Base-by-base conservation (phyloP, 2,113 vertebrate species). In the Eublepharis macularius region DNA sequence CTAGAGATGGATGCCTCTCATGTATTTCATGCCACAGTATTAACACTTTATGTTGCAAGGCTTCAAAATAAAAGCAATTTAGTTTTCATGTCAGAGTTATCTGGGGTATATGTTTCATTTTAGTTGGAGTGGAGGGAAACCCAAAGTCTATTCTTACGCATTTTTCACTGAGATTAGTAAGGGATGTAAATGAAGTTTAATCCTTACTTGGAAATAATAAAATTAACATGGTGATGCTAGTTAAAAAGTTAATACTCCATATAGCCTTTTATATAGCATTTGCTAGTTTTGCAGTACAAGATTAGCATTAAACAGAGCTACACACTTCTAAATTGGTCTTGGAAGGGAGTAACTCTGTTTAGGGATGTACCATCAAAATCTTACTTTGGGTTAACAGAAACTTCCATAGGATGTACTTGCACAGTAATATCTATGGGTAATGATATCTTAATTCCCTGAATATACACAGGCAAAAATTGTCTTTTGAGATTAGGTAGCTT, bases 71-170 rank as follows among this genome's bases (percentile, higher is more conserved):
- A 91, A 82, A 89, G 65, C 85, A 86, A 76, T 91, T 94, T 93
- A 91, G 91, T 88, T 92, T 79, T 82, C 80, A 93, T 88, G 78
- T 82, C 91, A 91, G 88, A 80, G 90, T 86, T 92, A 89, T 88
- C 90, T 90, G 88, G 47, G 73, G 88, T 80, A 36, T 66, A 21
- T 43, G 26, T 68, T 76, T 65, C 6, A 63, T 73, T 73, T 39
- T 32, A 80, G 24, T 32, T 36, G 24, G 36, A 2, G 34, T 70
- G 2, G 69, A 19, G 21, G 69, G n/a, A 19, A 5, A 19, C 13
- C 34, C 69, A 70, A 70, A 69, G n/a, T 36, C n/a, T 69, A 7
- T 19, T 68, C 32, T 34, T 69, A 34, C 16, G 16, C 12, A 19
- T 39, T 39, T 70, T 70, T 70, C 34, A 39, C 24, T 70, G 14